These are phyloP conservation scores for Brachionus plicatilis DNA, from an alignment of 1,140 invertebrate species.

Conservation along the genomic window DNA sequence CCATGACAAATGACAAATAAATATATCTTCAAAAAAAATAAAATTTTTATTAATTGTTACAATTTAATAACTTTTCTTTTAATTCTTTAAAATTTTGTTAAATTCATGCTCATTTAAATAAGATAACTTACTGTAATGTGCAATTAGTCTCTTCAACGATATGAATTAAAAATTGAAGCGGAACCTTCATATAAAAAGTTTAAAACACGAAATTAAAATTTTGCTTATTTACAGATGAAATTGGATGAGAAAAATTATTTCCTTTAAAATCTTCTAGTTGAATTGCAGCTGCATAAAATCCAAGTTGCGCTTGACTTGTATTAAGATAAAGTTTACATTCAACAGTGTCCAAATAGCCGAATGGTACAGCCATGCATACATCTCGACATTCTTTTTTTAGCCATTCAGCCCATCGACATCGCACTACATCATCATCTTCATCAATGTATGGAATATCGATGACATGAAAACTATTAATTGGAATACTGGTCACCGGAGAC, in stretches of 20 bases:
- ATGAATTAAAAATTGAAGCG: constrained; percentile 11
- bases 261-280: constrained; percentile 6
- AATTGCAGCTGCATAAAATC: not conserved
- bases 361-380: constrained; percentile 2
- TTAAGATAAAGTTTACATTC: not conserved
- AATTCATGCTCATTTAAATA: too few species aligned
- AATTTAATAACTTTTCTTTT: too few species aligned
- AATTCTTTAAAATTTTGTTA: too few species aligned
- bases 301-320: not conserved
- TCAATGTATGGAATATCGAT: constrained; percentile 15
- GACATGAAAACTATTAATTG: not conserved
- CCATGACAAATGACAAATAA: too few species aligned
- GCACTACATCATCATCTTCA: not conserved
- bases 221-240: constrained; percentile 2
- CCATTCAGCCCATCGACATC: constrained; percentile 32
- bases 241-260: not conserved
- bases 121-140: not conserved
- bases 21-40: too few species aligned
- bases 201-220: not conserved
- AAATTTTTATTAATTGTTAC: too few species aligned
- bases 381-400: not conserved
- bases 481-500: not conserved
- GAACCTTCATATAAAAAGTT: not conserved
- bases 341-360: not conserved
- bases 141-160: constrained; percentile 12